These are phyloP conservation scores for Nebria ingens DNA, from an alignment of 1,140 invertebrate species.

Conservation along the genomic window DNA sequence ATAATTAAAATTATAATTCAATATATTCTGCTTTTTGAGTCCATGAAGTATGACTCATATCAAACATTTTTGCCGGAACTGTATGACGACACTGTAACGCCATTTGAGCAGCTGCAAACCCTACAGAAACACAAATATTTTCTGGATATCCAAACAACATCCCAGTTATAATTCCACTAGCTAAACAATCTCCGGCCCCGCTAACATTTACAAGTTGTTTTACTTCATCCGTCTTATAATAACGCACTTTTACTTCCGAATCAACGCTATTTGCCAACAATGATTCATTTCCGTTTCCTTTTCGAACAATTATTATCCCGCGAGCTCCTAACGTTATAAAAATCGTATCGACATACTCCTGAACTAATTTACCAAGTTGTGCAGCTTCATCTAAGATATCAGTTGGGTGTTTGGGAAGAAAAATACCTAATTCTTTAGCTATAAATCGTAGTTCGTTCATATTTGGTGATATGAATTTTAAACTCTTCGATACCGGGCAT, in stretches of 20 bases:
- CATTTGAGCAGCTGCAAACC: constrained; percentile 41
- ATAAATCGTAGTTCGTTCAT: constrained; percentile 53
- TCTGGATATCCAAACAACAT: constrained; percentile 37
- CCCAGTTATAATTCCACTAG: constrained; percentile 46
- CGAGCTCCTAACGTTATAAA: constrained; percentile 45
- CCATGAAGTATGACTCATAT: constrained; percentile 6
- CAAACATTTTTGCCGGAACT: constrained; percentile 32
- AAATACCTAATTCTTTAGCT: constrained; percentile 27
- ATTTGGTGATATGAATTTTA: constrained; percentile 62
- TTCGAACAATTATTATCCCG: constrained; percentile 40
- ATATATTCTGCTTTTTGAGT: constrained; percentile 4
- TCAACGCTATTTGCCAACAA: constrained; percentile 14
- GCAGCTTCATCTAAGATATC: constrained; percentile 23
- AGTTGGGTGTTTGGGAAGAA: constrained; percentile 16
- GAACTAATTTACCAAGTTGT: constrained; percentile 21
- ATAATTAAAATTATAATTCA: neutral
- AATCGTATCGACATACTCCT: constrained; percentile 38
- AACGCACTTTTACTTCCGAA: constrained; percentile 23
- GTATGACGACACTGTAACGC: constrained; percentile 40
- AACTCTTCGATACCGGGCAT: constrained; percentile 30
- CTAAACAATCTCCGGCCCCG: constrained; percentile 54
- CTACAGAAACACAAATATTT: constrained; percentile 40
- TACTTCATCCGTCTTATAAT: constrained; percentile 37
- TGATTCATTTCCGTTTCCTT: constrained; percentile 21
- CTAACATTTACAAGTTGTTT: constrained; percentile 46